A percentile compares a stretch with the other conserved stretches of the same genome.
phyloP scores from a whole-genome alignment of 1,140 invertebrate genomes.

The Apis laboriosa region DNA sequence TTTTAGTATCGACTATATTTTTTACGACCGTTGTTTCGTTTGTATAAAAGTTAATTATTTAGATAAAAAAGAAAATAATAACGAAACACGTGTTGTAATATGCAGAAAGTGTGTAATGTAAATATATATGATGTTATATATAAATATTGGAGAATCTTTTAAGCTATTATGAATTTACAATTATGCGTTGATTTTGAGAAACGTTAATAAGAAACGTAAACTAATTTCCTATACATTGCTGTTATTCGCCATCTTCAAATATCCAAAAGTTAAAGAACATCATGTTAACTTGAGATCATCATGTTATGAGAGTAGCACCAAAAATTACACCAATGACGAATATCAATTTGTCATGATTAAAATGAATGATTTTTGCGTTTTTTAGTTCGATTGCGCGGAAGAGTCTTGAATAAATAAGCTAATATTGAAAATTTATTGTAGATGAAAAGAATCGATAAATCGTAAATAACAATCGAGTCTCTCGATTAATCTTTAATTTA shows the following conservation, averaged over 20 bases:
- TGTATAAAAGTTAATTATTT: background rate
- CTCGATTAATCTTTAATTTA: conserved; percentile 34
- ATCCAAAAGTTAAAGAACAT: background rate
- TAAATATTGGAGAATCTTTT: conserved; percentile 22
- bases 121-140: conserved; percentile 32
- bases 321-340: background rate
- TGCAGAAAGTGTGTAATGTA: conserved; percentile 30
- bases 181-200: background rate
- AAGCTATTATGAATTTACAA: background rate
- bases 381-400: background rate
- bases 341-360: background rate
- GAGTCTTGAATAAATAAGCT: background rate
- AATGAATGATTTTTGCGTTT: background rate
- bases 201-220: background rate
- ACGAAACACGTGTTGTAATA: conserved; percentile 5
- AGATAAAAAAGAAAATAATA: background rate
- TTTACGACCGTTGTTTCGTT: conserved; percentile 7
- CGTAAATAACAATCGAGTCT: conserved; percentile 8
- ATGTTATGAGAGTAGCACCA: background rate
- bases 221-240: background rate
- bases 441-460: background rate
- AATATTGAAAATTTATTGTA: background rate
- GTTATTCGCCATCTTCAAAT: background rate
- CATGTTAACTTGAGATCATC: no score
- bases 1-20: no score